phyloP scores from a whole-genome alignment of 2,113 vertebrate species.

The Ciconia boyciana region DNA sequence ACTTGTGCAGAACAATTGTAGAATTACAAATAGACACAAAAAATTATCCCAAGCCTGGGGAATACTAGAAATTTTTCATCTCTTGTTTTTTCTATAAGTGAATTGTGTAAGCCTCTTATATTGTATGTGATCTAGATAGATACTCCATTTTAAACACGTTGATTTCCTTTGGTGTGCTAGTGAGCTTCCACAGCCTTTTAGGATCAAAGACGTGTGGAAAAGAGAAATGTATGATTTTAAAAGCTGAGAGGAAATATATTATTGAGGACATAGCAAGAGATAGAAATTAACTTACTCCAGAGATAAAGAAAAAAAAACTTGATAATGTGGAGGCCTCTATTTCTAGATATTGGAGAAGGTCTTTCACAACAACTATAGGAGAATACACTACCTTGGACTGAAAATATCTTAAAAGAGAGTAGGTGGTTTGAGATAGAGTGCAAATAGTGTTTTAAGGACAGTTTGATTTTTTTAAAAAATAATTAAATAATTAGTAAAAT shows the following conservation, averaged over 20 bases:
- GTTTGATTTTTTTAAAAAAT: neutral
- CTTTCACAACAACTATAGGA: neutral
- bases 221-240: neutral
- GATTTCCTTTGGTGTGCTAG: neutral
- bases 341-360: neutral
- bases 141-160: neutral
- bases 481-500: neutral
- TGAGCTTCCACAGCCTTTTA: neutral
- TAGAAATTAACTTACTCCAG: neutral
- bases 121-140: neutral
- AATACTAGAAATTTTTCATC: neutral
- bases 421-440: neutral
- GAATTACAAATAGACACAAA: neutral
- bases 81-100: neutral
- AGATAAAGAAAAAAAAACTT: neutral
- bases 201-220: neutral
- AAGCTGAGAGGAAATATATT: neutral
- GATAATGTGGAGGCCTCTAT: neutral
- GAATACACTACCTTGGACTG: neutral
- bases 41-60: neutral
- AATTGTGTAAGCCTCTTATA: neutral
- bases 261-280: neutral
- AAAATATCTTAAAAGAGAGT: neutral
- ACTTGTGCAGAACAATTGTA: neutral
- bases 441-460: neutral